Base-by-base conservation (phyloP, 1,140 invertebrate genomes). In the Panagrolaimus sp. region DNA sequence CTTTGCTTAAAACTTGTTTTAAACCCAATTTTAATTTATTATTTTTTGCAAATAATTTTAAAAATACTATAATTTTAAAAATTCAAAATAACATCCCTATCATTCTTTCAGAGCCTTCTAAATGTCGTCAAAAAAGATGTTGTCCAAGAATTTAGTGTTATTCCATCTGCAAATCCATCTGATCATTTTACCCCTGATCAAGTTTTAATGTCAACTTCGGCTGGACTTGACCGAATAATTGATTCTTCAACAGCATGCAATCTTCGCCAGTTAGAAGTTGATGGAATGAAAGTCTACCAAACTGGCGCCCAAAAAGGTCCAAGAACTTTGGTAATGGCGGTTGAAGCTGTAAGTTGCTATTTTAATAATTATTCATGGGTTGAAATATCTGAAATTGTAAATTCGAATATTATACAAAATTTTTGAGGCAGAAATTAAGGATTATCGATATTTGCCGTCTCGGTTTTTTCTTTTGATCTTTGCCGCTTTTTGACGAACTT, bases 101-200 rank as follows among this genome's bases (percentile, higher is more conserved):
- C 43, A 43, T 4, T 52, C 28, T 69, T 80, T 62, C 65, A 81
- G 79, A 78, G 62, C 28, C 63, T 82, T 26, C 14, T 73, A 10
- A 81, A 75, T 38, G 71, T 76, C 0, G 26, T 83, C 10, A 77
- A 80, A 55, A 66, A 68, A 15, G 80, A 83, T 55, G 62, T 52
- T 10, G 80, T 82, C 10, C 47, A 73, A 2, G 80, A 82, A 70
- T 82, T 76, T 58, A 82, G 81, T 14, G 80, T 82, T 15, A 55
- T 76, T 38, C 80, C 81, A 43, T 82, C 80, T n/a, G 73, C 69
- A 1, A 79, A 77, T 58, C 80, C 80, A 9, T 67, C 70, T 10
- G 80, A 82, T 65, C 80, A 82, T 43, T 82, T 83, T 68, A 73
- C 81, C 3, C 82, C 82, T 3, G 48, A 69, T 43, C 67, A 83